Evolutionary conservation across 2,888 invertebrate species (phyloP).

Genomic region (Thereva unica): DNA sequence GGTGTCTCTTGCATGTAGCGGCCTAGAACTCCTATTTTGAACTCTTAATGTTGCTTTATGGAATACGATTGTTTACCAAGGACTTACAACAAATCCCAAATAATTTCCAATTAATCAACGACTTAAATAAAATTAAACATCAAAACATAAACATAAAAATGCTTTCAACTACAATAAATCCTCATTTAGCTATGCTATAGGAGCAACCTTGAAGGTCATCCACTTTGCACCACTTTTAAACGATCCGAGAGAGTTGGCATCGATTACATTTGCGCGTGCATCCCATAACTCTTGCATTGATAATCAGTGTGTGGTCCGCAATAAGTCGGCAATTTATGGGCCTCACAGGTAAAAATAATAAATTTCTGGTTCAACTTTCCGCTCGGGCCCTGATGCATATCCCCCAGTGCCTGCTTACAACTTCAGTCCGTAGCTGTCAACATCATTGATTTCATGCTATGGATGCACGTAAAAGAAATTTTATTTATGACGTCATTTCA

Average conservation of each 20-base stretch:
- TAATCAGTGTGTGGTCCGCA: constrained; percentile 37
- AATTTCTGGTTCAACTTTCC: constrained; percentile 26
- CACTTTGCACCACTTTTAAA: constrained; percentile 8
- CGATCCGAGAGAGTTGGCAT: constrained; percentile 1
- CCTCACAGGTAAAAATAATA: constrained; percentile 32
- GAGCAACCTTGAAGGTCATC: constrained; percentile 1
- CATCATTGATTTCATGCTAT: constrained; percentile 6
- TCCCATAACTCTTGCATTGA: constrained; percentile 28
- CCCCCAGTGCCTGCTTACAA: not conserved
- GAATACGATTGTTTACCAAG: too few species aligned
- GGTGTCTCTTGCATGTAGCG: too few species aligned
- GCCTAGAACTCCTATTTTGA: too few species aligned
- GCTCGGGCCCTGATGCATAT: constrained; percentile 19
- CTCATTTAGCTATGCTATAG: too few species aligned
- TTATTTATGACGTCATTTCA: constrained; percentile 17
- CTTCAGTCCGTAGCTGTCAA: constrained; percentile 15
- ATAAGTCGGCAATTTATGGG: constrained; percentile 30
- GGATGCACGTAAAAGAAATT: constrained; percentile 15
- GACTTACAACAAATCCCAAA: too few species aligned
- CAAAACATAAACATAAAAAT: too few species aligned
- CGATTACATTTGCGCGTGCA: constrained; percentile 4
- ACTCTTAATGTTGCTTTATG: too few species aligned
- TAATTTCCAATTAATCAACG: too few species aligned
- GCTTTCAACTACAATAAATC: too few species aligned
- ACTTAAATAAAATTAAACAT: too few species aligned